Base-by-base conservation (phyloP, 2,888 invertebrate genomes). In the Cephus runcator region DNA sequence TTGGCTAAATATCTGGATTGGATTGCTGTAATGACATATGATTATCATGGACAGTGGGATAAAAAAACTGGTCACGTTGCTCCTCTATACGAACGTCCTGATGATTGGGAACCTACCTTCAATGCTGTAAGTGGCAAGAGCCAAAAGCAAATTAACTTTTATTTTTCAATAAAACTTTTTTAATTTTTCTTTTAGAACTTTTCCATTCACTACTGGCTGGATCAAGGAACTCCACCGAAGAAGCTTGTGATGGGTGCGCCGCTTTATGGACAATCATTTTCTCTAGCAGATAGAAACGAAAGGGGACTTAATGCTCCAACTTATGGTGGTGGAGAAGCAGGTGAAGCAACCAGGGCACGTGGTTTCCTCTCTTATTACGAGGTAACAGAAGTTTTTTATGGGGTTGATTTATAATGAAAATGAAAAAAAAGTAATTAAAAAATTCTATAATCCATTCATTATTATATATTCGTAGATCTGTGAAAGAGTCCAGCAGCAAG, bases 21-120 rank as follows among this genome's bases (percentile, higher is more conserved):
- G 97, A 97, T 98, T 83, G 95, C 97, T 0, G 95, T 98, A 0
- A 98, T 98, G 97, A 94, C 96, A 0, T 98, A 98, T 88, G 98
- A 98, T 88, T 97, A 96, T 88, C 97, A 97, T 86, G 98, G 97
- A 0, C 97, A 97, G 87, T 97, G 97, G 97, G 97, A 97, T 87
- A 96, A 97, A 90, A 95, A 95, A 84, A 98, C 97, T 0, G 98
- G 97, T 0, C 98, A 98, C 88, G 95, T 97, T 4, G 96, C 98
- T 0, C 98, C 97, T 2, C 95, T 98, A 94, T 97, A 97, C 84
- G 93, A 93, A 3, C 95, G 95, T 88, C 95, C 96, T 0, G 94
- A 94, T 36, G 96, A 96, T 88, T 93, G 94, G 80, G 96, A 96
- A 83, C 93, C 93, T 75, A 95, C 95, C 12, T 96, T 97, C 88